Base-by-base conservation (phyloP, 2,113 vertebrate genomes). In the Cettia cetti region DNA sequence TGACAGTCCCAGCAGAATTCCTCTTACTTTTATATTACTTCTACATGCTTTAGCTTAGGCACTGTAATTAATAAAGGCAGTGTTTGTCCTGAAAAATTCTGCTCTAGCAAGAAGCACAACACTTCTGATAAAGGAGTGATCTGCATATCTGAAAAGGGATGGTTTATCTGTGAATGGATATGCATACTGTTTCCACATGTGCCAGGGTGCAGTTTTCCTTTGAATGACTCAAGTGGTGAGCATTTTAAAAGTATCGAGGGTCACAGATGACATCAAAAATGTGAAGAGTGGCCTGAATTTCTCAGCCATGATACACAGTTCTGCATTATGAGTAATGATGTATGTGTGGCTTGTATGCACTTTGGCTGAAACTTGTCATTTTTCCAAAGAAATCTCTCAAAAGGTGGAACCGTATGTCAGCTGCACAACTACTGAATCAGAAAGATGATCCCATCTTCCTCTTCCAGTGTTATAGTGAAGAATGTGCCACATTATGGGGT, bases 361-460 rank as follows among this genome's bases (percentile, higher is more conserved):
- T 75, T 78, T 17, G 60, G n/a, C 44, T 2, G 31, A 92, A 93
- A 92, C 86, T 28, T 75, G 64, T 78, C 15, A 60, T 71, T 89
- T 83, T 94, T 81, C 35, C 2, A 5, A 93, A 84, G 37, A 66
- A 75, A 35, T 44, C 35, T 75, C 17, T 69, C 80, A 57, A n/a
- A 76, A 69, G 83, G 49, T 79, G 91, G 42, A 83, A 47, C 47
- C 68, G 21, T 35, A 60, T 1, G 9, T 75, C 89, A 86, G 2
- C 80, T 76, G 40, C 15, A 19, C n/a, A 70, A 6, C 40, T 68
- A 30, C 40, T 92, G 89, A 91, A 94, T 91, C 74, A 95, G 69
- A 91, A 89, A 76, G n/a, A 20, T 60, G 49, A 76, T 82, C 39
- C 61, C n/a, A 47, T 37, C 30, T 88, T 77, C 49, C 42, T 8